Evolutionary conservation across 2,888 invertebrate species (phyloP), one percentile per base, ranked within the genome.

Genomic region (Rhagophthalmus giganteus): DNA sequence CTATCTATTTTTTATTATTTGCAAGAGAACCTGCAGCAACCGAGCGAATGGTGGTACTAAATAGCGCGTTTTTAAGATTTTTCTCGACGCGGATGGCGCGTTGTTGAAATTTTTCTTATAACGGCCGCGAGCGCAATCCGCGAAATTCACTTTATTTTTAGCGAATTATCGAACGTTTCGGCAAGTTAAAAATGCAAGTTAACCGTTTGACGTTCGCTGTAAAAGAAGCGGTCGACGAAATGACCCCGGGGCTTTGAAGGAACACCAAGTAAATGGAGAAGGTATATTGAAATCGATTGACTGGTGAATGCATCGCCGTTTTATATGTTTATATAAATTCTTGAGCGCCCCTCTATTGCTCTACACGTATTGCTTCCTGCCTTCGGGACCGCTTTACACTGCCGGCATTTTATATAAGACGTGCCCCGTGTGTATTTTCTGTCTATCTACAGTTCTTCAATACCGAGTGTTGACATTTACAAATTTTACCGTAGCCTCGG

Each of bases 221-320:
- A 35, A 7, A 39, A 24, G 28, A 30, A 32, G 24, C 33, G 50
- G 50, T 45, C 49, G 45, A 40, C 30, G 33, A 30, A 47, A 47
- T 39, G 37, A 51, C 51, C 55, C 30, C 15, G 30, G 55, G 55
- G 53, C 39, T 44, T 44, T 38, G 16, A 47, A 51, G 53, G 54
- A 58, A 58, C 54, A 42, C 39, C 38, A 51, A 51, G 45, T 57
- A 54, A 42, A 54, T 53, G 46, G 46, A 50, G 53, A 57, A 61
- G 55, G 60, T 61, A 64, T 63, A 68, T 67, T 67, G 66, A 64
- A 67, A 68, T 67, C 68, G 68, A 68, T 68, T 66, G 66, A 65
- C 59, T 64, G 58, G 60, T 64, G 65, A 64, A 63, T 64, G 61
- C 61, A 64, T 60, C 52, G 60, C 56, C 60, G 61, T 64, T 68